Conservation (phyloP, 2,113 vertebrate species). For the Anguilla rostrata region DNA sequence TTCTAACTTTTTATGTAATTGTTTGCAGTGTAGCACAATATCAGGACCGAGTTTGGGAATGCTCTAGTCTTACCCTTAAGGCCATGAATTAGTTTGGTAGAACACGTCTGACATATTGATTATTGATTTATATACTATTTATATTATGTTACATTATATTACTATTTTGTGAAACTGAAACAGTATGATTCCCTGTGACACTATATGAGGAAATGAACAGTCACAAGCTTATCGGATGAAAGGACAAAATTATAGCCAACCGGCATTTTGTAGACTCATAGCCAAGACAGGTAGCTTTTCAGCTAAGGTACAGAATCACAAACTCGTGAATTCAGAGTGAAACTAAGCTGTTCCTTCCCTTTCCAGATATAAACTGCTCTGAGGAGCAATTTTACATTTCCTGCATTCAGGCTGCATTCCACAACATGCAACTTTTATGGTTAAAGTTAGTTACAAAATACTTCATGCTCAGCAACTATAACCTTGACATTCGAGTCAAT, state of each 20-base stretch:
- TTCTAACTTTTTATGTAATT: no score
- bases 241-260: no score
- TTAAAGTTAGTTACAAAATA: background rate
- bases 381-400: background rate
- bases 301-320: background rate
- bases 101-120: background rate
- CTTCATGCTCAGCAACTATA: slow-evolving; percentile 23
- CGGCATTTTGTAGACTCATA: background rate
- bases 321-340: background rate
- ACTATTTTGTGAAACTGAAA: background rate
- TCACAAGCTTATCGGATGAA: background rate
- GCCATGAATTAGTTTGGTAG: no score
- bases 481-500: slow-evolving; percentile 38
- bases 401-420: background rate
- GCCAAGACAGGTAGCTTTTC: background rate
- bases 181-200: background rate
- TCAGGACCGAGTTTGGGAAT: no score
- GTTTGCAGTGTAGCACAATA: no score
- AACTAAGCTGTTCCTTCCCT: background rate
- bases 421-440: slow-evolving; percentile 21
- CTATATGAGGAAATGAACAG: background rate
- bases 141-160: no score
- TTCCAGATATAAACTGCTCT: background rate
- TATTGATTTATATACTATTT: background rate
- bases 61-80: no score